Conservation (phyloP, 1,140 invertebrate species). For the Anastatus disparis region DNA sequence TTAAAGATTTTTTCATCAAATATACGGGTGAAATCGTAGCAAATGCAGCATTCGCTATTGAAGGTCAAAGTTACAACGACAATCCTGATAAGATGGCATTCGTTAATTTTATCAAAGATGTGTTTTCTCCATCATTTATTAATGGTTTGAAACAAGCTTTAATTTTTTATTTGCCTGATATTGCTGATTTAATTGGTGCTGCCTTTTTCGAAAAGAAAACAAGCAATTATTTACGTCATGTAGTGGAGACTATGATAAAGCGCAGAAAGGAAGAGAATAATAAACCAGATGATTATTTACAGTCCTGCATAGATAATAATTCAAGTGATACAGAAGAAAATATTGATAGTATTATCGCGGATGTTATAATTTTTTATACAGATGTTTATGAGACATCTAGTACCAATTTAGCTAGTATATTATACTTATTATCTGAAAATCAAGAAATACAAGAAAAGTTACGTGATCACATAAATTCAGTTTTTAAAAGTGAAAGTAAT, state of each 20-base stretch:
- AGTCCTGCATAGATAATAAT: constrained; percentile 46
- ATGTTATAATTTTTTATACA: constrained; percentile 55
- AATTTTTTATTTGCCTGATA: background rate
- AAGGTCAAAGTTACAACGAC: constrained; percentile 46
- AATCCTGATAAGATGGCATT: constrained; percentile 21
- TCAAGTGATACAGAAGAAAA: background rate
- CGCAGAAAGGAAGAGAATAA: background rate
- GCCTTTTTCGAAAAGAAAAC: constrained; percentile 24
- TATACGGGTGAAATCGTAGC: constrained; percentile 68
- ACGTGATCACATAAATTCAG: constrained; percentile 63
- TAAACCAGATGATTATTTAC: constrained; percentile 47
- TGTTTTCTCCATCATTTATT: constrained; percentile 34
- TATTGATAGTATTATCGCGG: constrained; percentile 35
- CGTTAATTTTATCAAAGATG: constrained; percentile 38
- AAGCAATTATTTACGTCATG: constrained; percentile 39
- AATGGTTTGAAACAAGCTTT: constrained; percentile 3
- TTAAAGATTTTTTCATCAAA: constrained; percentile 55
- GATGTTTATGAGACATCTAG: constrained; percentile 68
- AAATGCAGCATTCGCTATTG: constrained; percentile 64
- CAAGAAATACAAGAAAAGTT: constrained; percentile 63
- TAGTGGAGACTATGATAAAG: constrained; percentile 29
- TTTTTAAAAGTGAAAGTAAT: constrained; percentile 65
- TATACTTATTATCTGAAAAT: constrained; percentile 58
- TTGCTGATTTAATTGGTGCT: background rate
- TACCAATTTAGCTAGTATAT: constrained; percentile 51